Evolutionary conservation across 2,888 invertebrate genomes (phyloP).

Genomic region (Notodonta dromedarius): DNA sequence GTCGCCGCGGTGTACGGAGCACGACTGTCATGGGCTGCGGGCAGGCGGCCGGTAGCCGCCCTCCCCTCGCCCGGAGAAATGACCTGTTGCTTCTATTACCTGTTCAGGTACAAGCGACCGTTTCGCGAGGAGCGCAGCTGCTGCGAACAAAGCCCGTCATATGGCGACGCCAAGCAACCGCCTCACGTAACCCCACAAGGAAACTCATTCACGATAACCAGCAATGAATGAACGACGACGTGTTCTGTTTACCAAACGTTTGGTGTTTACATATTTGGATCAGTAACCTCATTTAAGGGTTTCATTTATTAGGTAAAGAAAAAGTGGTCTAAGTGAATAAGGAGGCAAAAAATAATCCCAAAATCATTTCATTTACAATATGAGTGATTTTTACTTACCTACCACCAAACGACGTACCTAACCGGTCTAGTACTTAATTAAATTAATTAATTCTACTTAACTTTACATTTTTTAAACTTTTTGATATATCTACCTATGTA

Average conservation of each 20-base stretch:
- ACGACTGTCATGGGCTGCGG: slow-evolving; percentile 54
- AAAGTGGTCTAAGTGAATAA: no score
- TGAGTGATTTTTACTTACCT: no score
- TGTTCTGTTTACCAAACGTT: slow-evolving; percentile 61
- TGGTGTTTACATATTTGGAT: slow-evolving; percentile 17
- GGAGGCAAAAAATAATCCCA: no score
- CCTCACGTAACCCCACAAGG: slow-evolving; percentile 41
- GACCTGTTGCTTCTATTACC: slow-evolving; percentile 83
- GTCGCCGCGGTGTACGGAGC: slow-evolving; percentile 46
- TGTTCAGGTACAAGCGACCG: slow-evolving; percentile 77
- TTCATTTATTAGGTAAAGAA: not conserved
- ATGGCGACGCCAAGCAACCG: slow-evolving; percentile 56
- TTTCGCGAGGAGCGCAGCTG: slow-evolving; percentile 73
- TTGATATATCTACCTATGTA: no score
- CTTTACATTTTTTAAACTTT: no score
- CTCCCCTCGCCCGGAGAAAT: slow-evolving; percentile 74
- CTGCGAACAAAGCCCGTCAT: slow-evolving; percentile 72
- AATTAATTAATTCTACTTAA: no score
- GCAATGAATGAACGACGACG: slow-evolving; percentile 69
- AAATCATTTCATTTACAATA: no score
- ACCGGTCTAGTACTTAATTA: no score
- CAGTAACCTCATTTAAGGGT: not conserved
- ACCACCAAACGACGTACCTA: no score
- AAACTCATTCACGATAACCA: slow-evolving; percentile 65
- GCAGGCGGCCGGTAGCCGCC: slow-evolving; percentile 45